Conservation (phyloP, 2,113 vertebrate genomes). For the Sinocyclocheilus anophthalmus region DNA sequence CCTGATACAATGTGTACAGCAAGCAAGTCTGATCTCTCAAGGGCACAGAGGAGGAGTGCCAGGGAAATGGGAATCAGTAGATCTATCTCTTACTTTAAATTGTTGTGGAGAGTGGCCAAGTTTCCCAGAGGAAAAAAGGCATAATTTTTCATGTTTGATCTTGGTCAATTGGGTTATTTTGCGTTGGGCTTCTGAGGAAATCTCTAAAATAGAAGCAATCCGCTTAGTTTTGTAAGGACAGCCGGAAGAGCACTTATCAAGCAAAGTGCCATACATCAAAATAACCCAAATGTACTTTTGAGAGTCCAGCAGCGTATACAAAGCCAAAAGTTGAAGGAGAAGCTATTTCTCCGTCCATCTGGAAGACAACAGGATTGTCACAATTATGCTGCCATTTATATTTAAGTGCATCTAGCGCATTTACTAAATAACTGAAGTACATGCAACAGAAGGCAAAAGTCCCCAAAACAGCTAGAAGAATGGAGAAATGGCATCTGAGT, state of each 20-base stretch:
- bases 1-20: neutral
- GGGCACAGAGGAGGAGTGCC: neutral
- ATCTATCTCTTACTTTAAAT: slow-evolving; percentile 6
- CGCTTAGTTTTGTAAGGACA: slow-evolving; percentile 17
- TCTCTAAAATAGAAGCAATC: slow-evolving; percentile 3
- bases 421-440: neutral
- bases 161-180: slow-evolving; percentile 35
- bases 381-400: neutral
- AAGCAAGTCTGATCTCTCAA: neutral
- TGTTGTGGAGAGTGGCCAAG: slow-evolving; percentile 31
- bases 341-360: slow-evolving; percentile 15
- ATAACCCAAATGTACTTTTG: slow-evolving; percentile 21
- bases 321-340: slow-evolving; percentile 21
- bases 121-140: slow-evolving; percentile 7
- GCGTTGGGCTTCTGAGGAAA: neutral
- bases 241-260: slow-evolving; percentile 3
- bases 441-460: neutral
- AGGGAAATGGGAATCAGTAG: slow-evolving; percentile 20
- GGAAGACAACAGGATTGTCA: neutral
- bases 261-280: slow-evolving; percentile 10
- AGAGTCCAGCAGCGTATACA: neutral
- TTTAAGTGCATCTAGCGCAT: neutral
- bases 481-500: neutral
- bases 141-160: slow-evolving; percentile 39
- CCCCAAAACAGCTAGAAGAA: neutral